Base-by-base conservation (phyloP, 2,113 vertebrate genomes). In the Xenus cinereus region DNA sequence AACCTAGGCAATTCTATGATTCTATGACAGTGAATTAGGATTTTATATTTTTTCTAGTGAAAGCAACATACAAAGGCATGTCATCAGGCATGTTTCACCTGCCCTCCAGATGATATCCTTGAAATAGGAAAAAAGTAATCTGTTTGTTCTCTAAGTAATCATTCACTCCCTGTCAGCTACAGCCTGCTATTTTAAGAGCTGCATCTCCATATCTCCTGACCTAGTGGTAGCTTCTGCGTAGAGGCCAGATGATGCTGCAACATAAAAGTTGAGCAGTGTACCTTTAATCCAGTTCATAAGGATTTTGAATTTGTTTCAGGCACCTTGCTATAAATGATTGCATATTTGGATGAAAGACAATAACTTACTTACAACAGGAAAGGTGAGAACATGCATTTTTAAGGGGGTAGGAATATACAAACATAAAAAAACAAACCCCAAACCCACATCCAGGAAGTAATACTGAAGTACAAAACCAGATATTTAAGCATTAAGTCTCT, bases 161-260 rank as follows among this genome's bases (percentile, higher is more conserved):
- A 11, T 64, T 76, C 54, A 50, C 54, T 77, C n/a, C 78, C 66
- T 66, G 10, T 45, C 57, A 89, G 46, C 68, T 87, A 46, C 35
- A 56, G 30, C n/a, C 63, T 86, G n/a, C 74, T 88, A 81, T 69
- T 93, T 95, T 94, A 95, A 90, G 68, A 96, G 41, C 81, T n/a
- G 67, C 6, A 72, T 83, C 24, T 90, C 93, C 79, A 23, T 91
- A 72, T 89, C 46, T 77, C 60, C 46, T 92, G 78, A 84, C 50
- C 66, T 27, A 71, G 35, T 84, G 33, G 76, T 60, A 54, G 62
- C 33, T 56, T 62, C 59, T 19, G n/a, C 51, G 57, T 56, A 77
- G 39, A 82, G 37, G 39, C 53, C 69, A 60, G 67, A 69, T 57
- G 54, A 69, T 82, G 41, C 84, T 78, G 72, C 76, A 62, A 92